Base-by-base conservation (phyloP, 2,888 invertebrate species). In the Dilophus febrilis region DNA sequence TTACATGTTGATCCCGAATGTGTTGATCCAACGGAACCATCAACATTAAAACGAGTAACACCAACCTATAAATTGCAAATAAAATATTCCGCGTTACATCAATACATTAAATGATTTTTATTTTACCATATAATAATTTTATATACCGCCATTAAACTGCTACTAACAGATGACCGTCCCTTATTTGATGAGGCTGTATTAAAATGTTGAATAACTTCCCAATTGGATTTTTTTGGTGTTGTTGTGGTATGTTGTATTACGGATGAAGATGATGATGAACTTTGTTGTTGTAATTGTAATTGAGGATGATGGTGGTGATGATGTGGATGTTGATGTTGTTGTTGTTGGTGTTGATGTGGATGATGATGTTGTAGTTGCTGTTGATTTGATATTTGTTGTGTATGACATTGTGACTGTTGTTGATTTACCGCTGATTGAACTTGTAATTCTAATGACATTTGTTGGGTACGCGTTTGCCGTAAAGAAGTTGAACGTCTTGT, bases 151-250 rank as follows among this genome's bases (percentile, higher is more conserved):
- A 74, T 69, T 49, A 74, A 64, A 54, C 72, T 74, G 48, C 72
- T 72, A 47, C 68, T 70, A 44, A 69, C 70, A 54, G 73, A 68
- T 44, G 66, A 70, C 49, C 70, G 70, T 47, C 71, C 70, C n/a
- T n/a, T n/a, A n/a, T n/a, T n/a, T 46, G 70, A 69, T 53, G 65
- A 73, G 45, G 65, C 69, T 37, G 68, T 67, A 43, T 74, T 76
- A 64, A 82, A 86, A 63, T 87, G 86, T 59, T 87, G 85, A 52
- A 87, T 86, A 49, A 87, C 86, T 59, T 86, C 85, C 86, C 86
- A 87, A 64, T 87, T 86, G 52, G 85, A 85, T 58, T 85, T 85
- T 59, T 75, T 74, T 3, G 75, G 70, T 3, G 72, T 72, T 16
- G 73, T 72, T 34, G 75, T 71, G 8, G 4, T 22, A n/a, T n/a